Percentiles rank a stretch among this genome's conserved stretches.
Evolutionary conservation across 1,140 invertebrate genomes (phyloP).

Genomic region (Metaphire vulgaris): DNA sequence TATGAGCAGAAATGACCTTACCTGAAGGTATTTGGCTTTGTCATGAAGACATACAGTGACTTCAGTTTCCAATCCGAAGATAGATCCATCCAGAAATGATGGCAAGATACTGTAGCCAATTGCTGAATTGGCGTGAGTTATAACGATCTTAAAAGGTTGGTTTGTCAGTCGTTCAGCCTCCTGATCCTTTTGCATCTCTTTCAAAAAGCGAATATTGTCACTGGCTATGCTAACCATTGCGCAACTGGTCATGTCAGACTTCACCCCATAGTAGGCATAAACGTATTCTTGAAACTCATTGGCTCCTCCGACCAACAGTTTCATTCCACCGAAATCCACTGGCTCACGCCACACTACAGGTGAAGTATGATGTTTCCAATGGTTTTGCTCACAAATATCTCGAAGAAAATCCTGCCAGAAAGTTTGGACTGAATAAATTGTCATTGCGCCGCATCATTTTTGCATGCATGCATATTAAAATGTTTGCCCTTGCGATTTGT

Average conservation of each 20-base stretch:
- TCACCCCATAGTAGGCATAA: constrained; percentile 12
- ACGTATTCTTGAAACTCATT: constrained; percentile 22
- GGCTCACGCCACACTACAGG: constrained; percentile 17
- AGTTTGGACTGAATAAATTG: too few species aligned
- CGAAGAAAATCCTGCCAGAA: neutral
- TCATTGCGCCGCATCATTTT: too few species aligned
- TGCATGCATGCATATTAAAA: too few species aligned
- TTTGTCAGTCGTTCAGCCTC: neutral
- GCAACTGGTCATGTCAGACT: constrained; percentile 8
- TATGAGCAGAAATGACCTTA: too few species aligned
- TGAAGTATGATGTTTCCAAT: neutral
- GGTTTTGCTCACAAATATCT: neutral
- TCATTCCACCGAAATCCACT: constrained; percentile 15
- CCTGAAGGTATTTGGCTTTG: neutral
- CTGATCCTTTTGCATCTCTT: neutral
- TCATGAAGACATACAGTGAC: neutral
- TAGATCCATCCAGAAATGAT: neutral
- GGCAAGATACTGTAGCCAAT: neutral
- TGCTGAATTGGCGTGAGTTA: neutral
- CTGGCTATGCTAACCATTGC: constrained; percentile 6
- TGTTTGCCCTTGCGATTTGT: too few species aligned
- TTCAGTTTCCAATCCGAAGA: neutral
- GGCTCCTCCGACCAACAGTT: constrained; percentile 8
- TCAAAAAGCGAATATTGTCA: neutral
- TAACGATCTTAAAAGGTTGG: neutral